A percentile compares a stretch with the other conserved stretches of the same genome.
phyloP scores from a whole-genome alignment of 2,797 vertebrate species.

The Anguilla megastoma region DNA sequence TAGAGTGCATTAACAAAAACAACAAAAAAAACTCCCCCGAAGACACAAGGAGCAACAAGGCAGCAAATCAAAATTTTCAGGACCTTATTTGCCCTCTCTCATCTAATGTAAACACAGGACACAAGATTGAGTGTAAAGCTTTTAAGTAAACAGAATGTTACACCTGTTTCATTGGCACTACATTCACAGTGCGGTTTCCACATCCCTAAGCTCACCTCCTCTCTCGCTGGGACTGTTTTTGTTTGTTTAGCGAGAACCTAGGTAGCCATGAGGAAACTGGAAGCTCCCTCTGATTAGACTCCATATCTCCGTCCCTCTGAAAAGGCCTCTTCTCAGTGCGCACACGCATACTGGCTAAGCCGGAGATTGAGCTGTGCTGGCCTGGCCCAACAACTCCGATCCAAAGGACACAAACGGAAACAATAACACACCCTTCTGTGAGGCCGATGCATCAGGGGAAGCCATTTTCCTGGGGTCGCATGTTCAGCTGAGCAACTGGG shows the following conservation, averaged over 20 bases:
- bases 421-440: background rate
- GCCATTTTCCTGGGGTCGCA: background rate
- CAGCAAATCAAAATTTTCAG: background rate
- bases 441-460: background rate
- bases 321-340: background rate
- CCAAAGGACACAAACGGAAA: background rate
- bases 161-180: background rate
- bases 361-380: background rate
- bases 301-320: background rate
- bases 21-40: background rate
- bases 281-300: background rate
- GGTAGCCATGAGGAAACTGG: background rate
- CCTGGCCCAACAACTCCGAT: background rate
- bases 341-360: background rate
- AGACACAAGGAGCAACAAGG: background rate
- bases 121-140: background rate
- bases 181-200: background rate
- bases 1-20: background rate
- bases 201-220: background rate
- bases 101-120: background rate
- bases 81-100: background rate
- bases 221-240: background rate
- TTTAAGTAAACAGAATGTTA: background rate
- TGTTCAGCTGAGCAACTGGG: background rate
- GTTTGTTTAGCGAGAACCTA: conserved; percentile 3